Evolutionary conservation across 2,113 vertebrate genomes (phyloP).

Genomic region (Rhabdornis inornatus): DNA sequence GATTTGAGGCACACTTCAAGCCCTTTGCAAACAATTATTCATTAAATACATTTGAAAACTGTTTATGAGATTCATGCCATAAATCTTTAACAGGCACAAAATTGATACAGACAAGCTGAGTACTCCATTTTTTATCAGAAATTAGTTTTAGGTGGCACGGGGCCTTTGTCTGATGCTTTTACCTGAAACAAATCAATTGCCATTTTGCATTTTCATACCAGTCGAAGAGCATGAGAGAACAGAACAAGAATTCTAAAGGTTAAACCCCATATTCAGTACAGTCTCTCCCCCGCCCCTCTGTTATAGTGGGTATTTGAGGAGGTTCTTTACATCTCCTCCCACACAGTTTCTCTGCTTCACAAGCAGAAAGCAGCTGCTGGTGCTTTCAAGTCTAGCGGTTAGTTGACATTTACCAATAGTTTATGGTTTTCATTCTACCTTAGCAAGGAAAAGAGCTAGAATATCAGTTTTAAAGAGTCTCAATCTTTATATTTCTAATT

Average conservation of each 20-base stretch:
- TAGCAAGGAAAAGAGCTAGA: neutral
- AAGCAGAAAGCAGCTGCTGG: constrained; percentile 34
- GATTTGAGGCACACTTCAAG: neutral
- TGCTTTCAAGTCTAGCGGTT: constrained; percentile 25
- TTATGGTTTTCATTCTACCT: neutral
- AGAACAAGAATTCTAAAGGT: constrained; percentile 23
- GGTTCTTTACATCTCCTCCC: constrained; percentile 31
- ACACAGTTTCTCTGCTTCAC: constrained; percentile 11
- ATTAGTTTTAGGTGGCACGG: neutral
- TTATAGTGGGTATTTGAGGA: neutral
- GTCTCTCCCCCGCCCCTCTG: neutral
- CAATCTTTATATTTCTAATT: neutral
- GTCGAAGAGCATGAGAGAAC: neutral
- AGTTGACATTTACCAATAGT: constrained; percentile 38
- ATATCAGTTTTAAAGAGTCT: neutral
- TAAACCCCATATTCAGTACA: neutral
- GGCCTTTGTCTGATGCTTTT: neutral
- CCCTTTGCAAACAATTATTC: neutral
- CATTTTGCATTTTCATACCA: neutral
- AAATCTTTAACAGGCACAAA: neutral
- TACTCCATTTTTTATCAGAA: neutral
- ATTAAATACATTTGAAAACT: neutral
- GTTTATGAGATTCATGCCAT: neutral
- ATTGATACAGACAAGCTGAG: neutral
- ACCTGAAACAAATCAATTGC: neutral